Evolutionary conservation across 2,113 vertebrate species (phyloP), one percentile per base, ranked within the genome.

Genomic region (Balaenoptera acutorostrata): DNA sequence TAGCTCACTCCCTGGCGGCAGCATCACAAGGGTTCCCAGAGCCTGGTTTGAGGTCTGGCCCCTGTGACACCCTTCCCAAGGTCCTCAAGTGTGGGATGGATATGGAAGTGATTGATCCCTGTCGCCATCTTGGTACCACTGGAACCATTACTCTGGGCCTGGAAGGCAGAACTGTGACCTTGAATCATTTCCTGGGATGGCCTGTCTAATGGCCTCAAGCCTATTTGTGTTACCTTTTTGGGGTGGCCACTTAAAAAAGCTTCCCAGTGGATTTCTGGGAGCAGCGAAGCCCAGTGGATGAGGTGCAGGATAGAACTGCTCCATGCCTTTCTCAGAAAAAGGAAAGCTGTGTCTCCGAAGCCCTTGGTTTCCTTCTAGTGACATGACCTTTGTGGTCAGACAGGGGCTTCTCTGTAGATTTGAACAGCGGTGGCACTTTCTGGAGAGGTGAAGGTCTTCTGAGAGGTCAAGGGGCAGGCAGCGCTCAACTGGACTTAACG

Each of bases 81-180:
- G 55, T 64, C 31, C 63, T 39, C 39, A 12, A 25, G 39, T 13
- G 1, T 55, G 39, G 36, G 23, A 1, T 39, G 17, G 13, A 33
- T 21, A 0, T 3, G 15, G 4, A 15, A 9, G 23, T 1, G 3
- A 8, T 52, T 1, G 3, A 8, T 52, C 44, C 18, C 31, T 25
- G 74, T 29, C 9, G 14, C 55, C 36, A 17, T n/a, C 52, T 15
- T 21, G 49, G 46, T 80, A 39, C 61, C 13, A 27, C 20, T 7
- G 74, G 46, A 36, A 33, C 52, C 72, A 4, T 69, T 27, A 4
- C 3, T 85, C 59, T 41, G 82, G 17, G 44, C 39, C 29, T 11
- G 3, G 31, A 59, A 69, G 29, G 71, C 61, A 81, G 84, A 71
- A 39, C 0, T 21, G 20, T 20, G 55, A 36, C 13, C 52, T 90